Base-by-base conservation (phyloP, 2,113 vertebrate species). In the Scortum barcoo region DNA sequence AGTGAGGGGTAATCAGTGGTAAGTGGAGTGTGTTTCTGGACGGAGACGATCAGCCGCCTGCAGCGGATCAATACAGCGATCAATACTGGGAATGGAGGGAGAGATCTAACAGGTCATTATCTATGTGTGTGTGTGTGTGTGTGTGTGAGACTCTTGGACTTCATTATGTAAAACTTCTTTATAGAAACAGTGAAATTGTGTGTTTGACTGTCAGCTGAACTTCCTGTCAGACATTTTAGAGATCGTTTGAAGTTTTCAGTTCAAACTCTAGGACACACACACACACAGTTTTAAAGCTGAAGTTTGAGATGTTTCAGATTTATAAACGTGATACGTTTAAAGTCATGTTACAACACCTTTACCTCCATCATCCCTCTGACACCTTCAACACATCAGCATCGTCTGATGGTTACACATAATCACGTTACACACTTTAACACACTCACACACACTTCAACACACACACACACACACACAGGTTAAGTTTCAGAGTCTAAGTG, bases 1-100 rank as follows among this genome's bases (percentile, higher is more conserved):
- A n/a, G 13, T 30, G 28, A 24, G 74, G 1, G 76, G 54, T 77
- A 81, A 86, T 89, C 85, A 86, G 76, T 9, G 1, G 54, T 89
- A 91, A 89, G 87, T 88, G 77, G 69, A 72, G 83, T 74, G 74
- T 76, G 88, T 88, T 82, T 85, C 77, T 84, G 80, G 72, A 74
- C 30, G 24, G 83, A 88, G 87, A 81, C 83, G 80, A 91, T 89
- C 87, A 86, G 78, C 78, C 58, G 77, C 85, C 78, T 89, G 67
- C 48, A 83, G 73, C 14, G 12, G 4, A 89, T 91, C 90, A 85
- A 88, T 91, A 67, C 57, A 20, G 26, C 4, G 19, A 88, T 88
- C 89, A 76, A 86, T 89, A 81, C 83, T 26, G 60, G 33, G 56
- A 74, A 67, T 66, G 63, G 67, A 86, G 22, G 48, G 26, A 44